phyloP scores from a whole-genome alignment of 2,113 vertebrate species.

The Nematolebias whitei region DNA sequence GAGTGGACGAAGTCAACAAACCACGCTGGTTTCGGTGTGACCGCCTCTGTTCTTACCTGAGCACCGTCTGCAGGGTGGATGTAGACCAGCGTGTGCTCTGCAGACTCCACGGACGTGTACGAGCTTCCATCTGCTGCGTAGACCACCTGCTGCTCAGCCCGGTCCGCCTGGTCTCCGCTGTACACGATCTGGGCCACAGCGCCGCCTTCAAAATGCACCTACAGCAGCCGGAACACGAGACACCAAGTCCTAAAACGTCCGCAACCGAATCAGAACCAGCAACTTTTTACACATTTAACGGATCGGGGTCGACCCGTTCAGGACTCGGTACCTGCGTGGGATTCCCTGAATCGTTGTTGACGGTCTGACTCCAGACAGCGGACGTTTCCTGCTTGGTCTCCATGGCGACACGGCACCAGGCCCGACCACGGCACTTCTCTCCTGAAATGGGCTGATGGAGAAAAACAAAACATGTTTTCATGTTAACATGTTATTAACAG shows the following conservation, averaged over 20 bases:
- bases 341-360: constrained; percentile 67
- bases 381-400: constrained; percentile 79
- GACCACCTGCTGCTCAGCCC: constrained; percentile 90
- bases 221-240: constrained; percentile 17
- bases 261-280: too few species aligned
- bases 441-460: constrained; percentile 36
- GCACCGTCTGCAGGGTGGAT: constrained; percentile 95
- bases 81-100: constrained; percentile 96
- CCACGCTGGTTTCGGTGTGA: too few species aligned
- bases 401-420: constrained; percentile 66
- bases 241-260: not conserved
- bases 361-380: constrained; percentile 76
- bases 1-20: too few species aligned
- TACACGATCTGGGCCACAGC: constrained; percentile 96
- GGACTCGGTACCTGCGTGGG: constrained; percentile 70
- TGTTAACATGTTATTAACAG: not conserved
- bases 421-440: constrained; percentile 37
- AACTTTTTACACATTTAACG: too few species aligned
- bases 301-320: too few species aligned
- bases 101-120: constrained; percentile 94
- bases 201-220: constrained; percentile 94
- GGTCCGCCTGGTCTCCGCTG: constrained; percentile 89
- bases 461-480: constrained; percentile 14
- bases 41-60: constrained; percentile 81
- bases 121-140: constrained; percentile 93